Conservation (phyloP, 2,113 vertebrate species). For the Ctenomys sociabilis region DNA sequence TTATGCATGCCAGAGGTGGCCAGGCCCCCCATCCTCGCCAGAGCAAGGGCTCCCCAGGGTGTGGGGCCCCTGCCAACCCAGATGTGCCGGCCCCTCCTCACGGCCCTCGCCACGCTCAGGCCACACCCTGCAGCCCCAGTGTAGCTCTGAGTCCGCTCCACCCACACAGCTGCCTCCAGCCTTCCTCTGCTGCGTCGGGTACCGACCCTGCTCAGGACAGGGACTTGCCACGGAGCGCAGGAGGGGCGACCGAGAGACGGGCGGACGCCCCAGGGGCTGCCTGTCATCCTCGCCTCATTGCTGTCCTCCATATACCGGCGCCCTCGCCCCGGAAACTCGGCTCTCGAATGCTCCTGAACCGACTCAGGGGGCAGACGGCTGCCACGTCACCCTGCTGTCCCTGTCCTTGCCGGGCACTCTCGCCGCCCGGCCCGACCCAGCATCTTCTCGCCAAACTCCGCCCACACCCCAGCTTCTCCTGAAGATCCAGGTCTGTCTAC, state of each 20-base stretch:
- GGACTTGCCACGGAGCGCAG: accelerated
- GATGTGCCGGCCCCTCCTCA: not conserved
- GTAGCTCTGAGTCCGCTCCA: not conserved
- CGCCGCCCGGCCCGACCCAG: too few relatives aligned
- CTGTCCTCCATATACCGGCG: not conserved
- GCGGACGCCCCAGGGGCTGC: too few relatives aligned
- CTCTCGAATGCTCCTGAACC: not conserved
- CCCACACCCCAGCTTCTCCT: not conserved
- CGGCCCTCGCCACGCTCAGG: not conserved
- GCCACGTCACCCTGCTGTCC: too few relatives aligned
- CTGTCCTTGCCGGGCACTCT: not conserved
- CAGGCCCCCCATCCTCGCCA: not conserved
- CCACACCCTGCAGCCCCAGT: not conserved
- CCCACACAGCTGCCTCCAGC: not conserved
- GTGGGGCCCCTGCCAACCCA: not conserved
- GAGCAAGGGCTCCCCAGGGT: not conserved
- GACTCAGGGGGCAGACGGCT: not conserved
- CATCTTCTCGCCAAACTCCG: too few relatives aligned
- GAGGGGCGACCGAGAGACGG: not conserved
- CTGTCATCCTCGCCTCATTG: too few relatives aligned
- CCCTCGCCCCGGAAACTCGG: not conserved
- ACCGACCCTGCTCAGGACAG: not conserved
- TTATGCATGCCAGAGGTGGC: not conserved
- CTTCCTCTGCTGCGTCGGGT: not conserved
- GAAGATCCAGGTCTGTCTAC: too few relatives aligned